Evolutionary conservation across 2,113 vertebrate genomes (phyloP).

Genomic region (Etia nguti): DNA sequence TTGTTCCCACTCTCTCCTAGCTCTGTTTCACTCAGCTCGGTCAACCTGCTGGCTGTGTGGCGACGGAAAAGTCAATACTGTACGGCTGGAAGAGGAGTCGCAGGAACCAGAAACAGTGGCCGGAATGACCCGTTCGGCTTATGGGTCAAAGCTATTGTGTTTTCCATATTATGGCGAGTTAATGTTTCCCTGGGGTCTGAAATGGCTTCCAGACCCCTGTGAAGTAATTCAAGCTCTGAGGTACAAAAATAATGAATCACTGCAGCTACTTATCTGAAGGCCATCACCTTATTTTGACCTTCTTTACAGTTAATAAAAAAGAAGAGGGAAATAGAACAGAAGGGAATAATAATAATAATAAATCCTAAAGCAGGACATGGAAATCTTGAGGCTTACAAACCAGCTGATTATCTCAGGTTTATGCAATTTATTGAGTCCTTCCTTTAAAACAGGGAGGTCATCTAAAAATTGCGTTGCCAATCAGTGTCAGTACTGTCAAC

Average conservation of each 20-base stretch:
- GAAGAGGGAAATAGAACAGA: neutral
- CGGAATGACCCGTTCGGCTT: conserved; percentile 18
- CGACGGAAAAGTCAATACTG: conserved; percentile 29
- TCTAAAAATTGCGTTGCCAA: neutral
- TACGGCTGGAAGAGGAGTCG: conserved; percentile 8
- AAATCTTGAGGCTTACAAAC: neutral
- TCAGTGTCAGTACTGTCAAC: neutral
- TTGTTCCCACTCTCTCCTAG: neutral
- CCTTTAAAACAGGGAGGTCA: neutral
- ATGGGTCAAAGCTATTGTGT: conserved; percentile 8
- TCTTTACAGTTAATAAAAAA: conserved; percentile 17
- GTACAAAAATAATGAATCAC: conserved; percentile 32
- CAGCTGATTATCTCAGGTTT: neutral
- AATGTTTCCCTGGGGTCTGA: neutral
- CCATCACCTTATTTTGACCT: conserved; percentile 19
- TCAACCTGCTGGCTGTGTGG: neutral
- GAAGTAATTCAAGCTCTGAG: conserved; percentile 33
- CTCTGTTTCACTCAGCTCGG: conserved; percentile 13
- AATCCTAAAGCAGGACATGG: neutral
- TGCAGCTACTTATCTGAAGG: neutral
- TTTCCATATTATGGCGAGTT: conserved; percentile 22
- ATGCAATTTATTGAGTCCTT: neutral
- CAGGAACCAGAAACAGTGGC: conserved; percentile 3
- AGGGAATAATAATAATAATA: neutral
- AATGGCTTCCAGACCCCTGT: conserved; percentile 20